Conservation (phyloP, 2,797 vertebrate species). For the Rhabdophis nuchalis region DNA sequence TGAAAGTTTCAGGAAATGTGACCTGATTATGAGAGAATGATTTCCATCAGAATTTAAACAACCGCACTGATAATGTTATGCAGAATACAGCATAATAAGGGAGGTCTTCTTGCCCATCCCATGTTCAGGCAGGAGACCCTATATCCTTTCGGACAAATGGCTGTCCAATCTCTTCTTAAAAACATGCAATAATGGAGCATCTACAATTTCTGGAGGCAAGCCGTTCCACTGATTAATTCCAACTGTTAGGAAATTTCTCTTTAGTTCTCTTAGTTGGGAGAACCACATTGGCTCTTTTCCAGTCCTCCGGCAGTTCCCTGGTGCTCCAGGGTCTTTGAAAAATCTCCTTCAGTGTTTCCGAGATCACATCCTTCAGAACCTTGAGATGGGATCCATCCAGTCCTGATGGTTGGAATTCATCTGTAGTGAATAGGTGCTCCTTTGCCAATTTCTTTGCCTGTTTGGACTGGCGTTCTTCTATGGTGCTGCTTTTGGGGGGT, state of each 20-base stretch:
- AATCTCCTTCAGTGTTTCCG: no score
- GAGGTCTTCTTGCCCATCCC: neutral
- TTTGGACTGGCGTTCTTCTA: no score
- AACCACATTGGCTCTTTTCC: no score
- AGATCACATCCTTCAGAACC: no score
- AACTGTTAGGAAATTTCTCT: no score
- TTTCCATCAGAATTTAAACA: neutral
- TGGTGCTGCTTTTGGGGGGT: no score
- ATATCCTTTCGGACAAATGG: neutral
- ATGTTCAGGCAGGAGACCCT: neutral
- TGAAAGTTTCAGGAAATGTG: neutral
- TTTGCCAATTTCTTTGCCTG: no score
- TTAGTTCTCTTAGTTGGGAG: neutral
- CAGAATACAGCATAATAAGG: neutral
- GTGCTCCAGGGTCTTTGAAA: no score
- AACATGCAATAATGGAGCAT: neutral
- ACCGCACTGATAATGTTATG: neutral
- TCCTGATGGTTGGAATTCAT: no score
- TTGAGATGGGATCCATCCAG: no score
- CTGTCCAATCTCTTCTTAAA: neutral
- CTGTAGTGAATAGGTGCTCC: no score
- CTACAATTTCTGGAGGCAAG: neutral
- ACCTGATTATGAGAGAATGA: neutral
- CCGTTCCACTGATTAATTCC: neutral
- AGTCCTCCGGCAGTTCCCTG: no score